Conservation (phyloP, 1,140 invertebrate genomes). For the Hyposmocoma kahamanoa region DNA sequence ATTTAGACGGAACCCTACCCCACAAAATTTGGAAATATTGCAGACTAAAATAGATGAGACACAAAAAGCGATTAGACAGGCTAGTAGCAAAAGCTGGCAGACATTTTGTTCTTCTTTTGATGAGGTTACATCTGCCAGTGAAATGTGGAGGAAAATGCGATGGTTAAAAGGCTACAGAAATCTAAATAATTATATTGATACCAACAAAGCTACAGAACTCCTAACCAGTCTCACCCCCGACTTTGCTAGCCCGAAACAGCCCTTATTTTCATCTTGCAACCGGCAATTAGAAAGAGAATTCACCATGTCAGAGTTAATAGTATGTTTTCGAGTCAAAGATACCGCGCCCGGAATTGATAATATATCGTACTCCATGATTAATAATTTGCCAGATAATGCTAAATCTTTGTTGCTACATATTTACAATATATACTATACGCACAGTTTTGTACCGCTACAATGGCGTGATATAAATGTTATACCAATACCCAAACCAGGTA, state of each 20-base stretch:
- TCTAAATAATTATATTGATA: neutral
- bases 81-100: neutral
- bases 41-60: neutral
- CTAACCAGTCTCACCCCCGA: no score
- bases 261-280: neutral
- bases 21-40: constrained; percentile 7
- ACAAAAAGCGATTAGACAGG: neutral
- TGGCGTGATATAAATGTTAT: constrained; percentile 38
- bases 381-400: constrained; percentile 7
- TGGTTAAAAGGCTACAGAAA: neutral
- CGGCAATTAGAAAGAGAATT: neutral
- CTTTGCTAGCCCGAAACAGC: no score
- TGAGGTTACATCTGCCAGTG: neutral
- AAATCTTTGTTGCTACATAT: neutral
- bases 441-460: constrained; percentile 11
- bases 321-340: constrained; percentile 6
- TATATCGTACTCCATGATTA: constrained; percentile 11
- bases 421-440: neutral
- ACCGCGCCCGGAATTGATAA: constrained; percentile 9
- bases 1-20: constrained; percentile 21
- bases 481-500: constrained; percentile 25
- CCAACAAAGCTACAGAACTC: neutral
- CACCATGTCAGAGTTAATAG: neutral
- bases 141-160: neutral
- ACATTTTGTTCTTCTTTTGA: neutral